Evolutionary conservation across 1,140 invertebrate genomes (phyloP).

Genomic region (Drosophila hydei): DNA sequence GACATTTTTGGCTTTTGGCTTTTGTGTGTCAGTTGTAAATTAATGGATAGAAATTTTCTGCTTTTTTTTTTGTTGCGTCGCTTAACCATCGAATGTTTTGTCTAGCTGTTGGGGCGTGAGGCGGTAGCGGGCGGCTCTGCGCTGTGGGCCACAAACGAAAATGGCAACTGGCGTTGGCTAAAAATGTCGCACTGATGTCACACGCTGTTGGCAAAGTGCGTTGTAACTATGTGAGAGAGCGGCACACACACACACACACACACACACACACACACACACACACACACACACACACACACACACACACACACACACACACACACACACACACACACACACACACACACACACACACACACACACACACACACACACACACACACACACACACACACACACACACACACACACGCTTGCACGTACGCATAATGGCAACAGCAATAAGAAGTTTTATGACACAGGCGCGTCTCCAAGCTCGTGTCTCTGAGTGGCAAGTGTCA

Average conservation of each 20-base stretch:
- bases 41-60: conserved; percentile 63
- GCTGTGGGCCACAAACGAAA: conserved; percentile 11
- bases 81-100: conserved; percentile 37
- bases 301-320: too few relatives aligned
- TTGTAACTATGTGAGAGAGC: background rate
- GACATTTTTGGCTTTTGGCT: conserved; percentile 23
- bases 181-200: conserved; percentile 68
- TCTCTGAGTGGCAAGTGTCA: conserved; percentile 50
- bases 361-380: conserved; percentile 5
- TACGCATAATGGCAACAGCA: background rate
- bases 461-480: conserved; percentile 14
- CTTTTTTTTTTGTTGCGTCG: too few relatives aligned
- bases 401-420: background rate
- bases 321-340: conserved; percentile 1
- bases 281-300: too few relatives aligned
- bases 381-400: background rate
- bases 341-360: conserved; percentile 2
- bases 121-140: too few relatives aligned
- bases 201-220: conserved; percentile 17
- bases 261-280: conserved; percentile 1
- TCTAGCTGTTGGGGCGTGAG: background rate
- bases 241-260: conserved; percentile 6
- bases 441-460: conserved; percentile 47
- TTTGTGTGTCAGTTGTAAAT: conserved; percentile 72
- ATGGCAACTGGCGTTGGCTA: conserved; percentile 50